These are phyloP conservation scores for Spicauda simplicius DNA, from an alignment of 2,888 invertebrate species.

Conservation along the genomic window DNA sequence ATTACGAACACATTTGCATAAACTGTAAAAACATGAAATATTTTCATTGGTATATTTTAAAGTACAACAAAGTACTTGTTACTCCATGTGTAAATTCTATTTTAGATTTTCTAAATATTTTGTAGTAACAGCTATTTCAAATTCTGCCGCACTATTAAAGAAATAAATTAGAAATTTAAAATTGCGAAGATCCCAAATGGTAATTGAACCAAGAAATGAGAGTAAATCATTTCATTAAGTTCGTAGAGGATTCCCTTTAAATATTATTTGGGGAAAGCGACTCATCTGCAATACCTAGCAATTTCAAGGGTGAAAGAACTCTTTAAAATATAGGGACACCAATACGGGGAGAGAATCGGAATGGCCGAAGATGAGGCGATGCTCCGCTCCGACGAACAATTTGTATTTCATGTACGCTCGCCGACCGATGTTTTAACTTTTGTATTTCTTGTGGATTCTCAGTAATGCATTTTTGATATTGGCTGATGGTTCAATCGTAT, in stretches of 20 bases:
- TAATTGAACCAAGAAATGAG: slow-evolving; percentile 9
- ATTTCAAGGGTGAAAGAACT: slow-evolving; percentile 40
- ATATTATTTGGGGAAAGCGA: slow-evolving; percentile 32
- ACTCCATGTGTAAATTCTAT: not conserved
- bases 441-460: slow-evolving; percentile 20
- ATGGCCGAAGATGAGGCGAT: slow-evolving; percentile 37
- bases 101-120: not conserved
- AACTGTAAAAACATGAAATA: not conserved
- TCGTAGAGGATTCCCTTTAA: slow-evolving; percentile 32
- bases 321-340: slow-evolving; percentile 39
- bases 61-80: no score
- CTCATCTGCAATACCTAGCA: slow-evolving; percentile 32
- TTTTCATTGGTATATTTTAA: no score
- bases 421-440: slow-evolving; percentile 16
- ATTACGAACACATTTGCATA: not conserved
- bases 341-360: slow-evolving; percentile 39
- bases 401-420: slow-evolving; percentile 34
- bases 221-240: slow-evolving; percentile 5
- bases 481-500: slow-evolving; percentile 25
- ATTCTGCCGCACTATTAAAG: not conserved
- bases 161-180: not conserved
- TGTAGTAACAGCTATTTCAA: not conserved
- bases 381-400: slow-evolving; percentile 14
- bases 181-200: not conserved
- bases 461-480: slow-evolving; percentile 44